Base-by-base conservation (phyloP, 1,140 invertebrate genomes). In the Ctenoplectra terminalis region DNA sequence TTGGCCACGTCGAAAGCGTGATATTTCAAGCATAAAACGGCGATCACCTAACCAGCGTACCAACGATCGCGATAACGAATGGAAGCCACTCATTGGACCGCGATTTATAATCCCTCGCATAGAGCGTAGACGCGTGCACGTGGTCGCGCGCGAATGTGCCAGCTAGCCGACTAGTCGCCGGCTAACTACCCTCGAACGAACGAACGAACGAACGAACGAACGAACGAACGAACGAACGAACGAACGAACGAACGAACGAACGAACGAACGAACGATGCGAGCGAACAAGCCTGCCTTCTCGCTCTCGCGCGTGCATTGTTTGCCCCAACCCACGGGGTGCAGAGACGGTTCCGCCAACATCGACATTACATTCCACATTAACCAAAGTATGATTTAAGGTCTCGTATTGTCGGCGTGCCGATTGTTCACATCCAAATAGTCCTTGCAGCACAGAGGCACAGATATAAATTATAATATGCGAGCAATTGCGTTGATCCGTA, bases 371-470 rank as follows among this genome's bases (percentile, higher is more conserved):
- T 93, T 93, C 92, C 93, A 91, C 92, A 93, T 93, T 92, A 94
- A 93, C 92, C 91, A 93, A 93, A 93, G 93, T 92, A 93, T 94
- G 92, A 93, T 93, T 93, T 94, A 93, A 93, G 91, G 91, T 88
- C 90, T 81, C 78, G 89, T 88, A 93, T 93, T 93, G 92, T 92
- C 88, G 90, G 87, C 88, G 84, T 87, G 87, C 90, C 91, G 90
- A 93, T 93, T 93, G 92, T 93, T 92, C 92, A 88, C 88, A 90
- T 92, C 90, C 88, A 91, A 92, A 93, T 90, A 90, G 89, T 91
- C 88, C 90, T 91, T 89, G 86, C 88, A 90, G n/a, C 89, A 88
- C 74, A 87, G 75, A 87, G 75, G 40, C 54, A 73, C 87, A 79
- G 83, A 87, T 89, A 91, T 93, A 91, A 93, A 93, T 93, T 92